Evolutionary conservation across 2,797 vertebrate genomes (phyloP).

Genomic region (Anniella stebbinsi): DNA sequence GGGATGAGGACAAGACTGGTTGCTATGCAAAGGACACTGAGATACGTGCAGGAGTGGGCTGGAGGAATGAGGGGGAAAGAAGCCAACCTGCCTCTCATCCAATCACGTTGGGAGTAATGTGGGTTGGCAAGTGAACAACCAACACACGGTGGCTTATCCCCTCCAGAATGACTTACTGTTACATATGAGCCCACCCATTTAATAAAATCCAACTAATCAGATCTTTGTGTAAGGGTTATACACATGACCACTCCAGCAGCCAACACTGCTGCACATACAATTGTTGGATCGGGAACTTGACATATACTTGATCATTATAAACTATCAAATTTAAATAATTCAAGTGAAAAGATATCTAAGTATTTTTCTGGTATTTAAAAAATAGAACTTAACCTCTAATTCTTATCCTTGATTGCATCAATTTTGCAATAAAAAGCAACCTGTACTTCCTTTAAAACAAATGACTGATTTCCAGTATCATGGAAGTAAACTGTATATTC

Average conservation of each 20-base stretch:
- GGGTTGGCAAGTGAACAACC: too few relatives aligned
- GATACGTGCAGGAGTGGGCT: too few relatives aligned
- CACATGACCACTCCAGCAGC: not conserved
- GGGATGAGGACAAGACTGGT: too few relatives aligned
- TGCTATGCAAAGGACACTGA: too few relatives aligned
- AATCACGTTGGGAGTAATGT: too few relatives aligned
- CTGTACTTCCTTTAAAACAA: not conserved
- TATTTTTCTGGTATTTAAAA: not conserved
- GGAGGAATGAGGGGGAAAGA: too few relatives aligned
- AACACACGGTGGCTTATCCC: too few relatives aligned
- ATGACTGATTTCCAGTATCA: not conserved
- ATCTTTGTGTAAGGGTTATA: not conserved
- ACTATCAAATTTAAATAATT: not conserved
- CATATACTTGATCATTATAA: not conserved
- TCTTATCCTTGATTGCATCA: not conserved
- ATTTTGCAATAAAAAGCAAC: not conserved
- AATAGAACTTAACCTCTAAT: not conserved
- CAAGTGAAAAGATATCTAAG: not conserved
- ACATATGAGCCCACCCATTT: not conserved
- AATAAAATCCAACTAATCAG: not conserved
- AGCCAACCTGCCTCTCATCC: too few relatives aligned
- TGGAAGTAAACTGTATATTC: not conserved
- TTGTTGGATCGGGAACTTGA: not conserved
- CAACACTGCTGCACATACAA: not conserved
- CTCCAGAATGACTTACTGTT: too few relatives aligned